Base-by-base conservation (phyloP, 2,113 vertebrate species). In the Psilopogon haemacephalus region DNA sequence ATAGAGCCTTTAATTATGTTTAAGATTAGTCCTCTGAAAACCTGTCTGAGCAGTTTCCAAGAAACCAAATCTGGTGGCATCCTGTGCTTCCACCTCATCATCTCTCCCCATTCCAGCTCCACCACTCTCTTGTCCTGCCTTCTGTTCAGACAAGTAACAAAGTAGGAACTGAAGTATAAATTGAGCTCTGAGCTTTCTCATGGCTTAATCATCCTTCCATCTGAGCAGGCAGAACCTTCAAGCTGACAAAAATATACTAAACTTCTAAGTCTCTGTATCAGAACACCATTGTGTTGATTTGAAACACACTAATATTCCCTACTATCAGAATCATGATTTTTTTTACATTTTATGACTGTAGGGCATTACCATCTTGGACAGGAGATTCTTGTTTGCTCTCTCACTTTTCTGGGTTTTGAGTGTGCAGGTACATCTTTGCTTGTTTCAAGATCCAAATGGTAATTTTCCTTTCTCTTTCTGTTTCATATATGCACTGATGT, bases 161-260 rank as follows among this genome's bases (percentile, higher is more conserved):
- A 90, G 42, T 33, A 83, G 27, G 55, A 91, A 89, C 23, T 93
- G 60, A 94, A 89, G 63, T 84, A 54, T 86, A 95, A 96, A 94
- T 89, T 94, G 35, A 84, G 7, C 64, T 92, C 50, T 69, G 63
- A 79, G 55, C 19, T 86, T 88, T 76, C 79, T 94, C 23, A 54
- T 89, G 65, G 76, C 46, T 89, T 40, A 90, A 67, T 87, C 73
- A 19, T 67, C 37, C 56, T 94, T 93, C 48, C 15, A n/a, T 74
- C 33, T 83, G 77, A 95, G 75, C 26, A 85, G 27, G 35, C 19
- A 68, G 74, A 87, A 88, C 11, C 59, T 2, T 5, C 42, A 88
- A 78, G 23, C 21, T 86, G 35, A 48, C 68, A 56, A 71, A 91
- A 67, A n/a, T 30, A 27, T 37, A 48, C 32, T 58, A 58, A 62